Percentiles rank a stretch among this genome's conserved stretches.
phyloP scores from a whole-genome alignment of 2,113 vertebrate genomes.

The Syrmaticus mikado region DNA sequence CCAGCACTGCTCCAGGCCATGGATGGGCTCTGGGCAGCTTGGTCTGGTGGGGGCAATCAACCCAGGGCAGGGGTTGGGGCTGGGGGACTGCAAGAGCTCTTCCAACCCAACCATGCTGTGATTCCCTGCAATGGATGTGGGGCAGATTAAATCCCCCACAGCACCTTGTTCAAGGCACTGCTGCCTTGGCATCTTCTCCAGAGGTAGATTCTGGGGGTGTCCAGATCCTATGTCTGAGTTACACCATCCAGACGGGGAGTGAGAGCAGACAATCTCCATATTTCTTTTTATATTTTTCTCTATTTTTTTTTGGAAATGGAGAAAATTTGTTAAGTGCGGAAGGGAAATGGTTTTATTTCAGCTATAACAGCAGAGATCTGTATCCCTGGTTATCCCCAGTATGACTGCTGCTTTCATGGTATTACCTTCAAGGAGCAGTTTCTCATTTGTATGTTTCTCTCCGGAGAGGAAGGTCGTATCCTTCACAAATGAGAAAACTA shows the following conservation, averaged over 20 bases:
- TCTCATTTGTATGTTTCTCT: conserved; percentile 12
- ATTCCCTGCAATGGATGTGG: neutral
- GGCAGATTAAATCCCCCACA: neutral
- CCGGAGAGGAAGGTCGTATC: neutral
- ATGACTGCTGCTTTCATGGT: neutral
- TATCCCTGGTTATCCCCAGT: neutral
- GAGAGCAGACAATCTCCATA: neutral
- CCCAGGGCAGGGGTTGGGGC: too few species aligned
- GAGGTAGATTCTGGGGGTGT: neutral
- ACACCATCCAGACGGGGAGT: neutral
- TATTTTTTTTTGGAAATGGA: neutral
- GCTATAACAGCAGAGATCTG: conserved; percentile 25
- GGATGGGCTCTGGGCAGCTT: too few species aligned
- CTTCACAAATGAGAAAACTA: conserved; percentile 43
- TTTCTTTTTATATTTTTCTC: neutral
- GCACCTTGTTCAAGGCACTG: accelerated
- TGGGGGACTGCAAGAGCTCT: too few species aligned
- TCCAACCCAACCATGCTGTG: too few species aligned
- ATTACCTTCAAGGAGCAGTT: conserved; percentile 12
- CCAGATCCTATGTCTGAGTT: neutral
- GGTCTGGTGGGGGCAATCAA: too few species aligned
- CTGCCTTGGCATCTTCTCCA: neutral
- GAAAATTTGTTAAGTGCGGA: conserved; percentile 8
- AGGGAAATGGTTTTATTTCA: conserved; percentile 21
- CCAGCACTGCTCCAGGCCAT: too few species aligned